Conservation (phyloP, 1,140 invertebrate genomes). For the Nephotettix cincticeps region DNA sequence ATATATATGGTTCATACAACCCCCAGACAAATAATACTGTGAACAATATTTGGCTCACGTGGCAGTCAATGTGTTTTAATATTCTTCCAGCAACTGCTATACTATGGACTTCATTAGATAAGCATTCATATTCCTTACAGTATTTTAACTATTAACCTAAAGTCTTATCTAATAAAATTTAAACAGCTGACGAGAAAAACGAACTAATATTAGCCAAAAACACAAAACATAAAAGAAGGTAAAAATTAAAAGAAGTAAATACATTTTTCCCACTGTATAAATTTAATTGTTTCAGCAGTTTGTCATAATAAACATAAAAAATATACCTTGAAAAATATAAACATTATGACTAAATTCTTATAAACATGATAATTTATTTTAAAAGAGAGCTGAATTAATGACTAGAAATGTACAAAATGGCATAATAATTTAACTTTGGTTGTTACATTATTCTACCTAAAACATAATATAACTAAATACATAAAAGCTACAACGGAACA, state of each 20-base stretch:
- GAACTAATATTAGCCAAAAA: no score
- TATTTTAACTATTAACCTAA: no score
- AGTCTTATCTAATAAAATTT: no score
- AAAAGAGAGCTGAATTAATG: constrained; percentile 11
- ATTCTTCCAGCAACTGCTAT: no score
- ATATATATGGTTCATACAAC: no score
- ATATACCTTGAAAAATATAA: constrained; percentile 1
- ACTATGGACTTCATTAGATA: no score
- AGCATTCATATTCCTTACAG: no score
- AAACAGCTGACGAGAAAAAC: no score
- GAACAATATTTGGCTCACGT: no score
- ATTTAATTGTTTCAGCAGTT: not conserved
- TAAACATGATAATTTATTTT: not conserved
- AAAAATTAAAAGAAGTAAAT: not conserved
- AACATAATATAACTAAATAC: not conserved
- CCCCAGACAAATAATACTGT: no score
- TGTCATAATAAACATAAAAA: not conserved
- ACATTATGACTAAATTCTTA: not conserved
- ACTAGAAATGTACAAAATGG: constrained; percentile 20
- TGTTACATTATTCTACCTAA: not conserved
- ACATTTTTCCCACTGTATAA: not conserved
- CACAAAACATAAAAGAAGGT: not conserved
- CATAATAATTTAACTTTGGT: not conserved
- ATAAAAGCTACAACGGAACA: not conserved
- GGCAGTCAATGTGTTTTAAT: no score